Conservation (phyloP, 2,888 invertebrate species). For the Cheiracanthium punctorium region DNA sequence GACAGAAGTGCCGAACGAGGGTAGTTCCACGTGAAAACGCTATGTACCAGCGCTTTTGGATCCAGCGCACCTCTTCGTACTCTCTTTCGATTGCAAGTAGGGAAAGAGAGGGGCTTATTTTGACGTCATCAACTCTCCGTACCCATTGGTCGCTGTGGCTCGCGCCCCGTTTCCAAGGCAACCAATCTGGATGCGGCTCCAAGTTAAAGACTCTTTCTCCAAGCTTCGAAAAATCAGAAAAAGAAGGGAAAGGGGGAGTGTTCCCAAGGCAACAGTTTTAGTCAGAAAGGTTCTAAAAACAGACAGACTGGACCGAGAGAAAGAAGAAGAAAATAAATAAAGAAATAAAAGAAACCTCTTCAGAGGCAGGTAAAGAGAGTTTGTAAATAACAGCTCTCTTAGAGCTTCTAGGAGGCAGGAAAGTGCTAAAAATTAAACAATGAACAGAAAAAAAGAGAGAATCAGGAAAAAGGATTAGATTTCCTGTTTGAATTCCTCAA, state of each 20-base stretch:
- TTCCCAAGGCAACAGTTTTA: conserved; percentile 2
- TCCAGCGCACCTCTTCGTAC: not conserved
- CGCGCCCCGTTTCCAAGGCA: conserved; percentile 2
- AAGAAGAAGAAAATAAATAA: too few relatives aligned
- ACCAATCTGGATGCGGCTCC: conserved; percentile 17
- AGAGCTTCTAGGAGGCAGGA: not conserved
- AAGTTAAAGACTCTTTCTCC: not conserved
- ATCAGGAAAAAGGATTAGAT: too few relatives aligned
- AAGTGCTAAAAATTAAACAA: conserved; percentile 5
- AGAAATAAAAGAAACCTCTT: not conserved
- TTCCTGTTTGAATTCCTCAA: too few relatives aligned
- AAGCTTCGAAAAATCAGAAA: conserved; percentile 1
- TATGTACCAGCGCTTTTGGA: not conserved
- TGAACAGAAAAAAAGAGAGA: not conserved
- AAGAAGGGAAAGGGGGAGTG: not conserved
- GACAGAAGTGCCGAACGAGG: not conserved
- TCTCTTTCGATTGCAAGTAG: not conserved
- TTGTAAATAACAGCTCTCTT: not conserved
- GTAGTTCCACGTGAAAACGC: not conserved
- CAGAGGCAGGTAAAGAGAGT: conserved; percentile 5
- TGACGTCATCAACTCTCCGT: not conserved
- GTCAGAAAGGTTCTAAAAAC: not conserved
- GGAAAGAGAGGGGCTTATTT: not conserved
- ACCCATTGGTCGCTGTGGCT: not conserved
- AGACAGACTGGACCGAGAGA: not conserved